A percentile compares a stretch with the other conserved stretches of the same genome.
Conservation (phyloP, 92 coral and sea anemone species). For the Blastomussa wellsi region DNA sequence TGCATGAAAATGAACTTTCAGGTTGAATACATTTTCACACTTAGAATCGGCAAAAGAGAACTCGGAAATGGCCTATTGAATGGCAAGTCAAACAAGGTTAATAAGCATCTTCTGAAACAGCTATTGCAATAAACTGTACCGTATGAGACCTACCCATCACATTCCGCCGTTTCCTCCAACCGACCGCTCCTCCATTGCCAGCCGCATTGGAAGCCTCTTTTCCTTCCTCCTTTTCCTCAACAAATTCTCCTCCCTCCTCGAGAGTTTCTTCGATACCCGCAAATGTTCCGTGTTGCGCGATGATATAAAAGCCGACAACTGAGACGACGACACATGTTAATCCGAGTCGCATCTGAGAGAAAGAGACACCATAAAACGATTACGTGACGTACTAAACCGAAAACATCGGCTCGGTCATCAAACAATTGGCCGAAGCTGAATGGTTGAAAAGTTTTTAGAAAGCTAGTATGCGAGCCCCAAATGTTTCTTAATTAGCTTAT, state of each 20-base stretch:
- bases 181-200: constrained; percentile 1
- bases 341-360: constrained; percentile 21
- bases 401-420: neutral
- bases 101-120: too few relatives aligned
- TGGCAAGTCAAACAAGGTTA: too few relatives aligned
- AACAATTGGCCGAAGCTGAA: neutral
- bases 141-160: neutral
- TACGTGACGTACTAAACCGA: neutral
- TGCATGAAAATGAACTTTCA: too few relatives aligned
- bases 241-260: constrained; percentile 30
- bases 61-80: too few relatives aligned
- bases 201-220: neutral
- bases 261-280: constrained; percentile 2
- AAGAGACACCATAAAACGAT: neutral
- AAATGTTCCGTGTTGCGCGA: neutral
- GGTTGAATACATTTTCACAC: too few relatives aligned
- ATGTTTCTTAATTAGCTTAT: too few relatives aligned
- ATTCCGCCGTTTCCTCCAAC: constrained; percentile 27
- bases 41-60: too few relatives aligned
- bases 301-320: neutral
- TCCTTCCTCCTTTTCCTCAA: neutral
- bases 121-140: too few relatives aligned
- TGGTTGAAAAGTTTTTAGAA: too few relatives aligned
- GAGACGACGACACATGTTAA: neutral
- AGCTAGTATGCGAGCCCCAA: too few relatives aligned